phyloP scores from a whole-genome alignment of 1,140 invertebrate genomes.

The Arion vulgaris region DNA sequence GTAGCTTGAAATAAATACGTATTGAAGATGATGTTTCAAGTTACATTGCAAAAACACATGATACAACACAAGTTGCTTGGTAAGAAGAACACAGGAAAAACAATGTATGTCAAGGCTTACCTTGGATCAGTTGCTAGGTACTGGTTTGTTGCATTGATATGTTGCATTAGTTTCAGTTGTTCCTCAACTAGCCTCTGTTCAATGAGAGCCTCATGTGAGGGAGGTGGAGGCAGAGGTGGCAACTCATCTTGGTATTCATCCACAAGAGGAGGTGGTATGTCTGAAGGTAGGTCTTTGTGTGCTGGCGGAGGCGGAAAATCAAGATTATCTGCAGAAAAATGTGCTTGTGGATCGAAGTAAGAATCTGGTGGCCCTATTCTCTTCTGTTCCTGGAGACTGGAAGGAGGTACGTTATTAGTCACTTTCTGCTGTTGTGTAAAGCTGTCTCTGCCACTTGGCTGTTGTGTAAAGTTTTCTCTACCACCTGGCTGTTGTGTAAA shows the following conservation, averaged over 20 bases:
- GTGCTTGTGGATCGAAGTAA: neutral
- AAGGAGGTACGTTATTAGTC: neutral
- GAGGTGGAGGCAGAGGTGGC: conserved; percentile 65
- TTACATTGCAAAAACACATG: no score
- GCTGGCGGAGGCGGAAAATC: conserved; percentile 53
- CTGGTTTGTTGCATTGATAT: conserved; percentile 36
- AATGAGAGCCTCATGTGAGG: conserved; percentile 53
- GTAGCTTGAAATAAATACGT: no score
- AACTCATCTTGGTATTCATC: conserved; percentile 60
- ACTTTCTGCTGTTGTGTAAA: conserved; percentile 16
- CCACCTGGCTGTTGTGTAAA: neutral
- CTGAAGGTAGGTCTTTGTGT: conserved; percentile 58
- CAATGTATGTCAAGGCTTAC: neutral
- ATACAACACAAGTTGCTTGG: no score
- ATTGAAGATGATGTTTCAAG: no score
- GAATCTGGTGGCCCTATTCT: neutral
- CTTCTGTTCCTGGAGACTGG: conserved; percentile 2
- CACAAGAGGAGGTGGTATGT: neutral
- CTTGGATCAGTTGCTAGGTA: conserved; percentile 26
- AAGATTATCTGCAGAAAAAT: neutral
- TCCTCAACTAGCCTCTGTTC: conserved; percentile 57
- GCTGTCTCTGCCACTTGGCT: neutral
- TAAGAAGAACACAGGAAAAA: no score
- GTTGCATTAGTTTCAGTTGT: conserved; percentile 52
- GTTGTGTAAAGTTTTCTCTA: neutral